These are phyloP conservation scores for Tipula vernalis DNA, from an alignment of 2,888 invertebrate species.

Conservation along the genomic window DNA sequence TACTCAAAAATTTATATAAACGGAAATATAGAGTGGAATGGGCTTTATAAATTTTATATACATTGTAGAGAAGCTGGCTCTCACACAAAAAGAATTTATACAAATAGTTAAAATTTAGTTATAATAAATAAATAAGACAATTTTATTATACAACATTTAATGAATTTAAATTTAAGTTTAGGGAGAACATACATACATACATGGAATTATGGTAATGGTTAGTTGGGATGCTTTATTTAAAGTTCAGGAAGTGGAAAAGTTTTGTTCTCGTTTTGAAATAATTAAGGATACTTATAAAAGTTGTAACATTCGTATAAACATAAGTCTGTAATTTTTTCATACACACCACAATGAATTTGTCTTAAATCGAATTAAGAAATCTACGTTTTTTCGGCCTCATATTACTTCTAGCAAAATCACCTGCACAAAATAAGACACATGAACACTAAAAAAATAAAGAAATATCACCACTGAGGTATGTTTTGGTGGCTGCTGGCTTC, in stretches of 20 bases:
- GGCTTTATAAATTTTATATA: background rate
- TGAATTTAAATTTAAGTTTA: background rate
- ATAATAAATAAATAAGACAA: background rate
- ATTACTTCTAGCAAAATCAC: too few species aligned
- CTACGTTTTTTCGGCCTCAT: too few species aligned
- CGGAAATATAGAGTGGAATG: background rate
- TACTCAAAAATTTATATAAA: background rate
- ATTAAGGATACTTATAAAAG: too few species aligned
- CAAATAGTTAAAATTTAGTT: background rate
- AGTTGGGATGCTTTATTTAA: background rate
- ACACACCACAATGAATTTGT: too few species aligned
- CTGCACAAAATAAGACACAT: too few species aligned
- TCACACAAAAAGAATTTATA: background rate
- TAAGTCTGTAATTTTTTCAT: too few species aligned
- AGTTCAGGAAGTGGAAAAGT: background rate
- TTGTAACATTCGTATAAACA: too few species aligned
- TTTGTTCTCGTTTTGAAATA: background rate
- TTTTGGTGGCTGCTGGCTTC: too few species aligned
- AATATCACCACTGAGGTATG: too few species aligned
- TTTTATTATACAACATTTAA: background rate
- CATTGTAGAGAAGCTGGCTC: background rate
- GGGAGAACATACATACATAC: background rate
- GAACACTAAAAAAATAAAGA: too few species aligned
- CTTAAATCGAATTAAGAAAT: too few species aligned
- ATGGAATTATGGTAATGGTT: background rate